A percentile compares a stretch with the other conserved stretches of the same genome.
Conservation (phyloP, 2,888 invertebrate genomes). For the Lycia hirtaria region DNA sequence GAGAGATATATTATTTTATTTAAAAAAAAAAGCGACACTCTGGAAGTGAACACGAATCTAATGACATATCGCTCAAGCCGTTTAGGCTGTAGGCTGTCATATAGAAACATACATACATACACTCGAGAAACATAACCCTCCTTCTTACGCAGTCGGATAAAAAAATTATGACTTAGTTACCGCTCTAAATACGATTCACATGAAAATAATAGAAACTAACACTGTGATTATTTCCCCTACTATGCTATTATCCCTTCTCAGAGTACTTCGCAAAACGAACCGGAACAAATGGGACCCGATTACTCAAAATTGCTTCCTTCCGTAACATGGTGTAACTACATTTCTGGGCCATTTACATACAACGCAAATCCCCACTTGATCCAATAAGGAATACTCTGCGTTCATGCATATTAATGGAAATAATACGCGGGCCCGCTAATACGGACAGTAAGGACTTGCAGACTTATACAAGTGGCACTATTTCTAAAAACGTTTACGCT, state of each 20-base stretch:
- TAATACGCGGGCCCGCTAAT: conserved; percentile 29
- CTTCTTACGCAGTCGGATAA: no score
- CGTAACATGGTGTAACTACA: conserved; percentile 24
- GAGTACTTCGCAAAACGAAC: conserved; percentile 3
- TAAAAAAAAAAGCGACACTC: no score
- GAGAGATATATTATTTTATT: no score
- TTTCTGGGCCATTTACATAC: conserved; percentile 31
- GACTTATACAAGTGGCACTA: background rate
- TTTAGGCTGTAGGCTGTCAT: no score
- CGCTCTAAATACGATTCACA: no score
- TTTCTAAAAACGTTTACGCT: background rate
- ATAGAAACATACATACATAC: no score
- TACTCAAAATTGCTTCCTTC: conserved; percentile 25
- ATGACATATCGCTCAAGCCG: no score
- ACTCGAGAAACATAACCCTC: no score
- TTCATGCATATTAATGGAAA: conserved; percentile 42
- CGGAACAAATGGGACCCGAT: conserved; percentile 13
- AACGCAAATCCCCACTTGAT: conserved; percentile 36
- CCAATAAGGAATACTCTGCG: conserved; percentile 37
- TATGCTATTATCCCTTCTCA: background rate
- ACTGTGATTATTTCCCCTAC: background rate
- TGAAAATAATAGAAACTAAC: background rate
- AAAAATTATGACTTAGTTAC: no score
- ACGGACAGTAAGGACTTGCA: conserved; percentile 11
- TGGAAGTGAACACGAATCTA: no score